These are phyloP conservation scores for Zhuqinia jingwanae DNA, from an alignment of 2,888 invertebrate species.

Conservation along the genomic window DNA sequence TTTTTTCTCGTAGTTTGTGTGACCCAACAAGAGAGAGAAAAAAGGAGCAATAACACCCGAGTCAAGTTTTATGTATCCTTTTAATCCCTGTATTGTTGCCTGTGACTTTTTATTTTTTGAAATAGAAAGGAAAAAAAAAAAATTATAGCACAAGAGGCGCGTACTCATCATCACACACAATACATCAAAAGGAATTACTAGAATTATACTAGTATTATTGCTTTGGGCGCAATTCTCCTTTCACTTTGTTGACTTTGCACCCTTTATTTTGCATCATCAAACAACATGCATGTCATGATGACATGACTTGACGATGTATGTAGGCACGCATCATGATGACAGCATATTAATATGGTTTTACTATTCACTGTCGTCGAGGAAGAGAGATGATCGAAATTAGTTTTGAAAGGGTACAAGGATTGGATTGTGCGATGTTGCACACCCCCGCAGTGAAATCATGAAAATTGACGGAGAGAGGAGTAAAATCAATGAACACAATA, in stretches of 20 bases:
- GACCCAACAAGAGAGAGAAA: neutral
- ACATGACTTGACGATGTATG: too few relatives aligned
- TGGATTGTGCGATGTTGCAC: conserved; percentile 16
- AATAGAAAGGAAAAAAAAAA: conserved; percentile 30
- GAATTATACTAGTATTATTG: conserved; percentile 40
- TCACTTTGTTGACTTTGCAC: conserved; percentile 58
- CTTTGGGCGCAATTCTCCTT: conserved; percentile 31
- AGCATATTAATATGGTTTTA: conserved; percentile 38
- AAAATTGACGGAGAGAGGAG: neutral
- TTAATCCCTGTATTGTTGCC: neutral
- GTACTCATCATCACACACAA: too few relatives aligned
- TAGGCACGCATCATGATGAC: conserved; percentile 47
- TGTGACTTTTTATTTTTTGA: conserved; percentile 27
- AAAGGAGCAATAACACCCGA: conserved; percentile 29
- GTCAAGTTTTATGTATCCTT: conserved; percentile 28
- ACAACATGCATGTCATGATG: too few relatives aligned
- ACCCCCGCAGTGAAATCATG: conserved; percentile 58
- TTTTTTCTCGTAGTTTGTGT: neutral
- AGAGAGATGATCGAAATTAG: conserved; percentile 44
- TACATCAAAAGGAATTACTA: conserved; percentile 12
- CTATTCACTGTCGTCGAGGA: neutral
- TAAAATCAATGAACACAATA: conserved; percentile 27
- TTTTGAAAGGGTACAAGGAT: conserved; percentile 52
- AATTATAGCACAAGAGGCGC: neutral
- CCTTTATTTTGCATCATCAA: conserved; percentile 41